These are phyloP conservation scores for Chelon labrosus DNA, from an alignment of 2,797 vertebrate genomes.

Conservation along the genomic window DNA sequence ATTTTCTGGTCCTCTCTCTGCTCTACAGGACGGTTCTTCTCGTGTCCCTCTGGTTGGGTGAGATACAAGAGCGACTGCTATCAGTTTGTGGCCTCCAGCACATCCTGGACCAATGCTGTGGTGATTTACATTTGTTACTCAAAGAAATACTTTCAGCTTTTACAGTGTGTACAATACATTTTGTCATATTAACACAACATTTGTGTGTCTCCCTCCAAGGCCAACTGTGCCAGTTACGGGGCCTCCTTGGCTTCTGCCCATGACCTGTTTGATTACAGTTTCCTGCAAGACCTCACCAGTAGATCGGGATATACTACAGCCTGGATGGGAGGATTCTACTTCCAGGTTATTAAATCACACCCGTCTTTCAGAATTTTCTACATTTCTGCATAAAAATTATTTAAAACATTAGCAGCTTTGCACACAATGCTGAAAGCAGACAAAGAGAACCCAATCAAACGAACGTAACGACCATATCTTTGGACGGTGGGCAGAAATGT, in stretches of 20 bases:
- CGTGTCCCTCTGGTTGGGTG: slow-evolving; percentile 18
- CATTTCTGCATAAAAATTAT: too few species aligned
- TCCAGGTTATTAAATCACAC: slow-evolving; percentile 16
- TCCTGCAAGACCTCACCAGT: slow-evolving; percentile 18
- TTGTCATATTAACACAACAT: background rate
- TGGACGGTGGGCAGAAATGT: too few species aligned
- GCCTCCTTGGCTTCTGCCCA: slow-evolving; percentile 22
- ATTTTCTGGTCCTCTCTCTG: background rate
- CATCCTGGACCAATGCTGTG: slow-evolving; percentile 1
- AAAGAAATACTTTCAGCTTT: background rate
- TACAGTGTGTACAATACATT: too few species aligned
- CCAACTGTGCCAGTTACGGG: slow-evolving; percentile 19
- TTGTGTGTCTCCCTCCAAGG: background rate
- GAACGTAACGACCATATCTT: too few species aligned
- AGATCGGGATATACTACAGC: background rate
- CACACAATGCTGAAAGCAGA: too few species aligned
- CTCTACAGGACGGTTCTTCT: slow-evolving; percentile 11
- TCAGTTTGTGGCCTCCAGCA: background rate
- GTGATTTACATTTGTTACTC: slow-evolving; percentile 3
- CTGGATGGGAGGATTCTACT: slow-evolving; percentile 28
- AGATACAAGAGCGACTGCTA: slow-evolving; percentile 8
- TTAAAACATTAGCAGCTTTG: too few species aligned
- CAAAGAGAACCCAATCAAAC: too few species aligned
- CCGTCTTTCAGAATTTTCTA: too few species aligned
- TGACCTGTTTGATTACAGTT: slow-evolving; percentile 23